phyloP scores from a whole-genome alignment of 53 echinoderm and acorn worm genomes.

The Holothuria leucospilota region DNA sequence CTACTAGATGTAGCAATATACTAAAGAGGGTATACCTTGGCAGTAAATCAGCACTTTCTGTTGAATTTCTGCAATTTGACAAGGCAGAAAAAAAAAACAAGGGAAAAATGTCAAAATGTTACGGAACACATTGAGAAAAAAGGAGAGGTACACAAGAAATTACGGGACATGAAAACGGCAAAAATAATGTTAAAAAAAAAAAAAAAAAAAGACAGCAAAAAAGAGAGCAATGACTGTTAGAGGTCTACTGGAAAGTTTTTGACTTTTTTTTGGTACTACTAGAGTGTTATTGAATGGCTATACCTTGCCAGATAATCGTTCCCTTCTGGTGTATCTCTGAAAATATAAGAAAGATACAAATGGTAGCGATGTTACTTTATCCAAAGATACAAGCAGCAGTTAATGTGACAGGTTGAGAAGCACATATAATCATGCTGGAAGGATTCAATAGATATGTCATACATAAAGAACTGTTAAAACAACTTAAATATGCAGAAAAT shows the following conservation, averaged over 20 bases:
- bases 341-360: slow-evolving; percentile 49
- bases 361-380: slow-evolving; percentile 38
- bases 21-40: slow-evolving; percentile 34
- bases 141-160: not conserved
- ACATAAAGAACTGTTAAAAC: no score
- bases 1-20: slow-evolving; percentile 16
- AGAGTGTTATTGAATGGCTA: slow-evolving; percentile 35
- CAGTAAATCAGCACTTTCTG: slow-evolving; percentile 37
- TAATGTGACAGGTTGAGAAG: not conserved
- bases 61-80: slow-evolving; percentile 36
- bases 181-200: slow-evolving; percentile 10
- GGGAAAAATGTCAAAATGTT: no score
- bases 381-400: slow-evolving; percentile 25
- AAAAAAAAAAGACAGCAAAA: not conserved
- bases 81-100: slow-evolving; percentile 3
- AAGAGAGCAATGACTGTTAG: slow-evolving; percentile 6
- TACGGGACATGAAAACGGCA: not conserved
- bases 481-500: no score
- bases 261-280: not conserved
- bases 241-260: not conserved
- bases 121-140: not conserved
- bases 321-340: slow-evolving; percentile 36
- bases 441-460: not conserved
- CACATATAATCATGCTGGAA: slow-evolving; percentile 12
- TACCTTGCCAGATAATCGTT: slow-evolving; percentile 45